Conservation (phyloP, 2,113 vertebrate species). For the Carollia perspicillata region DNA sequence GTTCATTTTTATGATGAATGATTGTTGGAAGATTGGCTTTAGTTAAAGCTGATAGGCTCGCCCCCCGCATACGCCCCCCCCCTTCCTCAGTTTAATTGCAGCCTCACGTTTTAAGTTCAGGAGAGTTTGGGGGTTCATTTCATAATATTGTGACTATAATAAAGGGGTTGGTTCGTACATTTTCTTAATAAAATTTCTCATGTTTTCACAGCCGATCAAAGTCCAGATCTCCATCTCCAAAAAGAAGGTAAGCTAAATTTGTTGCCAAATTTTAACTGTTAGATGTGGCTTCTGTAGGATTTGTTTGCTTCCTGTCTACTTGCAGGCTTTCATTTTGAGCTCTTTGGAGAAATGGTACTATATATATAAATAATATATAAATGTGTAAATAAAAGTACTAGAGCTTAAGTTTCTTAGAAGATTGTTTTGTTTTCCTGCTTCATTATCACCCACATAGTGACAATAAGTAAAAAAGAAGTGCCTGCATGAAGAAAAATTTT, state of each 20-base stretch:
- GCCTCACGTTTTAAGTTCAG: neutral
- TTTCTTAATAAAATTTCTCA: slow-evolving; percentile 68
- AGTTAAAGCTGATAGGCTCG: neutral
- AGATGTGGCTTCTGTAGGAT: slow-evolving; percentile 2
- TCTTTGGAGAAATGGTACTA: slow-evolving; percentile 71
- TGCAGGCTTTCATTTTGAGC: slow-evolving; percentile 69
- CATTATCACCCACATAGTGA: neutral
- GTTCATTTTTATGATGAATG: neutral
- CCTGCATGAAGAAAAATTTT: neutral
- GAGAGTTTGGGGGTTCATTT: neutral
- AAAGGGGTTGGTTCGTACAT: slow-evolving; percentile 2
- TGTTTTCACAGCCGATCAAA: slow-evolving; percentile 86
- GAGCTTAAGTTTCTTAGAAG: neutral
- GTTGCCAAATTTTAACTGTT: slow-evolving; percentile 27
- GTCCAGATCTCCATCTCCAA: slow-evolving; percentile 88
- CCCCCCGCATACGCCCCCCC: no score
- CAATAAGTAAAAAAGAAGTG: neutral
- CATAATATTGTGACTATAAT: slow-evolving; percentile 6
- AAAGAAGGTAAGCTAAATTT: slow-evolving; percentile 86
- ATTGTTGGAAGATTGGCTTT: slow-evolving; percentile 24
- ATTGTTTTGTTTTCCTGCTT: neutral
- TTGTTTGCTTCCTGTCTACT: neutral
- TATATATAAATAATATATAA: slow-evolving; percentile 45
- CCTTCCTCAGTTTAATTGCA: neutral
- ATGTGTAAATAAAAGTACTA: neutral